Percentiles rank a stretch among this genome's conserved stretches.
phyloP scores from a whole-genome alignment of 2,888 invertebrate species.

The Volucella bombylans region DNA sequence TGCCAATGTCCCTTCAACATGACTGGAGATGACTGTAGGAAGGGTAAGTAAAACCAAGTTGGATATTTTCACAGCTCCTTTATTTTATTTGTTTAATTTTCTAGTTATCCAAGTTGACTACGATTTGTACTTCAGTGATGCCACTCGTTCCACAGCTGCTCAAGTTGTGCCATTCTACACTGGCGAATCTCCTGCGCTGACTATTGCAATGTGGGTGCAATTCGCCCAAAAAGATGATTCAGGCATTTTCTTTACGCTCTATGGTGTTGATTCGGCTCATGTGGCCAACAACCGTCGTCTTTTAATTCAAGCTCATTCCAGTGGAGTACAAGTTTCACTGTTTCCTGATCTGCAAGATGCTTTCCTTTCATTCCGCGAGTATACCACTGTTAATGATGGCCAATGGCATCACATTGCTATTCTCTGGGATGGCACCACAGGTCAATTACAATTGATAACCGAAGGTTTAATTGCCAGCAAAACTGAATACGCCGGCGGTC shows the following conservation, averaged over 20 bases:
- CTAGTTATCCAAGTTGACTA: slow-evolving; percentile 98
- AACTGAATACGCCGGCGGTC: slow-evolving; percentile 93
- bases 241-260: slow-evolving; percentile 96
- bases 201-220: slow-evolving; percentile 98
- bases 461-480: slow-evolving; percentile 97
- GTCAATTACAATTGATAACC: slow-evolving; percentile 94
- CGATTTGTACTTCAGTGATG: slow-evolving; percentile 96
- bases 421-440: slow-evolving; percentile 96
- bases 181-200: slow-evolving; percentile 89
- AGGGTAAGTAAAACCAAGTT: slow-evolving; percentile 87
- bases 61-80: neutral
- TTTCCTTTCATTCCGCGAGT: slow-evolving; percentile 94
- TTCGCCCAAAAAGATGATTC: slow-evolving; percentile 95
- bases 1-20: slow-evolving; percentile 98
- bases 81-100: neutral
- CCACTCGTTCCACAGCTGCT: slow-evolving; percentile 94
- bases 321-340: slow-evolving; percentile 94
- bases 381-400: slow-evolving; percentile 96
- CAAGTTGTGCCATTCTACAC: slow-evolving; percentile 95
- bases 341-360: slow-evolving; percentile 94
- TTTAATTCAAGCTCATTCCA: slow-evolving; percentile 95
- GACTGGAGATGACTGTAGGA: slow-evolving; percentile 97
- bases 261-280: slow-evolving; percentile 92
- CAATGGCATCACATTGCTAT: slow-evolving; percentile 98
- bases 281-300: slow-evolving; percentile 89